A percentile compares a stretch with the other conserved stretches of the same genome.
These are phyloP conservation scores for Xenops minutus DNA, from an alignment of 2,797 vertebrate genomes.

Conservation along the genomic window DNA sequence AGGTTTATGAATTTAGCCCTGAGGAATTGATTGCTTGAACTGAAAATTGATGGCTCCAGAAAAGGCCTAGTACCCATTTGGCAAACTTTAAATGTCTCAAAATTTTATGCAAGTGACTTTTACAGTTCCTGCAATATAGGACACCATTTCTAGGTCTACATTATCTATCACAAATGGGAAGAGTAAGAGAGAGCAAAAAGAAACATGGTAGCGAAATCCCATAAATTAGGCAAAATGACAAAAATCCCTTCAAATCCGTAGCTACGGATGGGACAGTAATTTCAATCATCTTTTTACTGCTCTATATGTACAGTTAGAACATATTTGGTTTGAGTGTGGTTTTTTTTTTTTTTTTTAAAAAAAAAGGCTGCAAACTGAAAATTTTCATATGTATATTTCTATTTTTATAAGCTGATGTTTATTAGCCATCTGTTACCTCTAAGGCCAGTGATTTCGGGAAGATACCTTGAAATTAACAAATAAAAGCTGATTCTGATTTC, in stretches of 20 bases:
- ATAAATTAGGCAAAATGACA: background rate
- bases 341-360: background rate
- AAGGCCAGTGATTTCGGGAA: background rate
- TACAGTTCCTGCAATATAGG: background rate
- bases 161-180: background rate
- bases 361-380: background rate
- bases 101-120: background rate
- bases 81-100: background rate
- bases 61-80: background rate
- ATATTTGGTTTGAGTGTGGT: background rate
- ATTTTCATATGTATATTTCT: background rate
- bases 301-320: background rate
- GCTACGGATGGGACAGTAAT: background rate
- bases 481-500: conserved; percentile 52
- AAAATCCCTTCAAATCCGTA: background rate
- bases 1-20: background rate
- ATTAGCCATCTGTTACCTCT: conserved; percentile 12
- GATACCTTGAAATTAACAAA: conserved; percentile 58
- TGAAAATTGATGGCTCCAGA: background rate
- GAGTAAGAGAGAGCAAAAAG: background rate
- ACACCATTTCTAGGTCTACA: background rate
- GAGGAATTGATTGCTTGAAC: background rate
- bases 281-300: background rate
- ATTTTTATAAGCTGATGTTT: background rate
- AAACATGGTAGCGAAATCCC: background rate